A percentile compares a stretch with the other conserved stretches of the same genome.
Evolutionary conservation across 2,113 vertebrate species (phyloP).

Genomic region (Penelope pileata): DNA sequence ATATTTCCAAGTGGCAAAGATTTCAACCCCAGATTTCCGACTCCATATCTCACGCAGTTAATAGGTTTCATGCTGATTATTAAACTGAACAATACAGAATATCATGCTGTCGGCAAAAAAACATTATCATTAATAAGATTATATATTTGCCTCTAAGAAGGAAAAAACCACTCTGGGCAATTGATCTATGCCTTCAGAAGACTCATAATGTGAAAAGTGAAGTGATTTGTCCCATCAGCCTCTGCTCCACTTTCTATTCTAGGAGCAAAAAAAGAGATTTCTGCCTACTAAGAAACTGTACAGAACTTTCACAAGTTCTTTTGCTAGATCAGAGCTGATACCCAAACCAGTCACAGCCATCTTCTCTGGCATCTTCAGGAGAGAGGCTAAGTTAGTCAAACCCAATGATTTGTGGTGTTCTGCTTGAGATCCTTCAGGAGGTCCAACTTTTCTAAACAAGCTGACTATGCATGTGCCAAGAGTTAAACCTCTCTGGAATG

Average conservation of each 20-base stretch:
- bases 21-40: slow-evolving; percentile 51
- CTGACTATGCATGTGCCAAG: background rate
- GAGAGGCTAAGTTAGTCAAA: background rate
- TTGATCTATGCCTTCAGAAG: slow-evolving; percentile 14
- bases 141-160: slow-evolving; percentile 43
- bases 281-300: background rate
- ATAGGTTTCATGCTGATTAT: slow-evolving; percentile 63
- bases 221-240: slow-evolving; percentile 16
- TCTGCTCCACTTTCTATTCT: background rate
- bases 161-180: slow-evolving; percentile 32
- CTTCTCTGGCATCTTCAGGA: background rate
- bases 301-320: background rate
- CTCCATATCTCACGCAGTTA: slow-evolving; percentile 37
- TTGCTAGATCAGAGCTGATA: background rate
- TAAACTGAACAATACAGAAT: slow-evolving; percentile 48
- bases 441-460: slow-evolving; percentile 4
- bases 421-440: background rate
- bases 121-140: slow-evolving; percentile 60
- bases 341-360: background rate
- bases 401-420: background rate
- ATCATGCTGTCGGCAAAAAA: slow-evolving; percentile 46
- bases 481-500: background rate
- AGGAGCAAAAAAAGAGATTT: background rate
- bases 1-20: slow-evolving; percentile 44
- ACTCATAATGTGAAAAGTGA: slow-evolving; percentile 29